Base-by-base conservation (phyloP, 2,113 vertebrate species). In the Phalacrocorax brasilianus region DNA sequence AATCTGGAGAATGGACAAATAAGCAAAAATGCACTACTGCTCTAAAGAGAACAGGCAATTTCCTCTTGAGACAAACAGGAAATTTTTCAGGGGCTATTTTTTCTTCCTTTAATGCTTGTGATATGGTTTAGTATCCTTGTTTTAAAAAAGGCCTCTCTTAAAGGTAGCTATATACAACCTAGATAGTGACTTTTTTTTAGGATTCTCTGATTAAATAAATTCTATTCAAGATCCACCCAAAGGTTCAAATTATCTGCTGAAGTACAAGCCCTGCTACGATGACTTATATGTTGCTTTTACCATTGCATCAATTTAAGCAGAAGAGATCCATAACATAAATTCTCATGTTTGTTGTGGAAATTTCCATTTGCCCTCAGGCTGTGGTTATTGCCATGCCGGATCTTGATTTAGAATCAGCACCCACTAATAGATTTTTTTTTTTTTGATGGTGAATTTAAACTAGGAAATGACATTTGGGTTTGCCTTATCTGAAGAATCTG, bases 31-130 rank as follows among this genome's bases (percentile, higher is more conserved):
- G 35, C 65, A 42, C 71, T 50, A 24, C 11, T 79, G 58, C 28
- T 71, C 38, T 88, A 75, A 95, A 85, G 81, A 95, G 84, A 95
- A 61, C 58, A 95, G 86, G 33, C 77, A 77, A 91, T 95, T 95
- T 95, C 87, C 84, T 89, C 74, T 95, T 13, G 50, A 92, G 74
- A 81, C 13, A 96, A 94, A 91, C 88, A 95, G 97, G 93, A 96
- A 87, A 92, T 89, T 81, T 96, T 93, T 89, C 56, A 50, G 58
- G 27, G 73, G 44, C 17, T 84, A 71, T 93, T 82, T 95, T 87
- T 93, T 87, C 65, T 90, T 94, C 86, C 79, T 88, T 80, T 75
- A 78, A 17, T 80, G 22, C 15, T 89, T 81, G 14, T 77, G 88
- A 91, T 94, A 16, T 68, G 47, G 38, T 63, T 88, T 70, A 44